Evolutionary conservation across 2,797 vertebrate genomes (phyloP), one percentile per base, ranked within the genome.

Genomic region (Astyanax mexicanus): DNA sequence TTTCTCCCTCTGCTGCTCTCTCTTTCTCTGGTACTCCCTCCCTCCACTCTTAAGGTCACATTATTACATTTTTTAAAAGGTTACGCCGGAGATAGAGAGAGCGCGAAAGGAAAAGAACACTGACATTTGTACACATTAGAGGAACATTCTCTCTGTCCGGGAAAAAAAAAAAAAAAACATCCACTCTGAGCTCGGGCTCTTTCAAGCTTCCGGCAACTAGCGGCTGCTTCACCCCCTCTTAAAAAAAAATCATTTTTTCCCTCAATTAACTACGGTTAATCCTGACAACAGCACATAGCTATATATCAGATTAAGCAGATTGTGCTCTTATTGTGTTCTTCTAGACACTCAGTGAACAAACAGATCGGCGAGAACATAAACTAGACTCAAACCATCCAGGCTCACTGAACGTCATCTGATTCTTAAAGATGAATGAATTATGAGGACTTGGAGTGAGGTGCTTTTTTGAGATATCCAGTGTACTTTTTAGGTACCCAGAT

Each of bases 41-140:
- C 57, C 25, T 67, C 79, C 55, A 66, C 37, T 49, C 68, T 80
- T 85, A 84, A 89, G 79, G 88, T 85, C 81, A 85, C 79, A 23
- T 75, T 82, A 78, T 81, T 79, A 58, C 40, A 60, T 83, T 87
- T 84, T 82, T 84, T 55, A 81, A 84, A 89, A 87, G 83, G 86
- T 90, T 82, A 78, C 40, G 58, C 37, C 57, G 58, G 66, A 82
- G 62, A 84, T 77, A 64, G 76, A 86, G 78, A 69, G 78, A 52
- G 52, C 4, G 21, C 60, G 67, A 21, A 66, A 76, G 67, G 71
- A 77, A 81, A 60, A 52, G 69, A 68, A 83, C 27, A 40, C 35
- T 83, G 77, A 82, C 78, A 87, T 89, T 84, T 82, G 69, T 86
- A 73, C 68, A 76, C 68, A 79, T 82, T 80, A 80, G 65, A 80